These are phyloP conservation scores for Ooceraea biroi DNA, from an alignment of 1,140 invertebrate genomes.

Conservation along the genomic window DNA sequence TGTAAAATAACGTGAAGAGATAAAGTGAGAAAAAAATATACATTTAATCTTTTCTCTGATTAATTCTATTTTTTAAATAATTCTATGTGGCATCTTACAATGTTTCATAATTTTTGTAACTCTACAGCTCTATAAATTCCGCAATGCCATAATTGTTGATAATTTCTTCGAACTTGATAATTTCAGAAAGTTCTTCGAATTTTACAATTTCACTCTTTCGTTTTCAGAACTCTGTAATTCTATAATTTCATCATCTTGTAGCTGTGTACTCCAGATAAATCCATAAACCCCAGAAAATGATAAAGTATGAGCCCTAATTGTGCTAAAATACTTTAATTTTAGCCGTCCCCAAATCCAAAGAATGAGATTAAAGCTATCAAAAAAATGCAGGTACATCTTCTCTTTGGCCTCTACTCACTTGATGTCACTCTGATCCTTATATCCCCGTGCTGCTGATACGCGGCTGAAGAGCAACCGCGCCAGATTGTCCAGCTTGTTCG, in stretches of 20 bases:
- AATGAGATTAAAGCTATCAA: not conserved
- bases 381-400: not conserved
- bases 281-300: no score
- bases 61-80: no score
- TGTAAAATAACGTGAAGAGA: not conserved
- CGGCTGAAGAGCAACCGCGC: conserved; percentile 84
- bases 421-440: conserved; percentile 78
- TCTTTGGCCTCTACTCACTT: conserved; percentile 72
- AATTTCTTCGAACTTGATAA: no score
- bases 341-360: not conserved
- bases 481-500: conserved; percentile 84
- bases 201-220: not conserved
- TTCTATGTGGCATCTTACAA: no score
- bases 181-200: no score
- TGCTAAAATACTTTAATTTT: conserved; percentile 1
- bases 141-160: no score
- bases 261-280: no score
- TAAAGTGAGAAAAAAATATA: not conserved
- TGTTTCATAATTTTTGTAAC: not conserved
- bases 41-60: no score
- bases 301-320: not conserved
- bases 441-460: conserved; percentile 80
- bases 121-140: not conserved
- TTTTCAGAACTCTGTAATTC: not conserved
- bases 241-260: not conserved